phyloP scores from a whole-genome alignment of 2,113 vertebrate species.

The Zonotrichia leucophrys region DNA sequence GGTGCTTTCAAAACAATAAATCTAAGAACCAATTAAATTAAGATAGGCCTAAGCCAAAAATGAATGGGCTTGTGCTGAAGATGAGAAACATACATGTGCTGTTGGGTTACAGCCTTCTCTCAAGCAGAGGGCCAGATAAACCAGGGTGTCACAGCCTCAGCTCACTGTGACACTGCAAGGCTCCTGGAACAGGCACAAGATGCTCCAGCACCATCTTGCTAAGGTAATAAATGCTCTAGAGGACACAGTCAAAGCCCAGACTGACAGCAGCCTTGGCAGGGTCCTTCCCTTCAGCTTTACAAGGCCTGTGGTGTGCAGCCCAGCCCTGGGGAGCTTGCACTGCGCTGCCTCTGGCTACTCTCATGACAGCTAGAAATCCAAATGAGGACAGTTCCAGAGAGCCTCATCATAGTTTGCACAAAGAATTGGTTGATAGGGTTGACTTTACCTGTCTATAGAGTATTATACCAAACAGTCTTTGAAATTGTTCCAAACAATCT shows the following conservation, averaged over 20 bases:
- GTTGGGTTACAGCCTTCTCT: neutral
- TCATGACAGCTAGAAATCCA: neutral
- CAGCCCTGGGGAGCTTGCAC: neutral
- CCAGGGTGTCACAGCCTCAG: too few species aligned
- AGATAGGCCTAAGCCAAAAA: neutral
- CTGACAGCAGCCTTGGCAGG: neutral
- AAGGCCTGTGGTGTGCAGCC: neutral
- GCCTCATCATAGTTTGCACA: neutral
- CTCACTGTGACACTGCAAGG: neutral
- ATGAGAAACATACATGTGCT: rapidly evolving
- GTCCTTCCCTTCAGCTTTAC: neutral
- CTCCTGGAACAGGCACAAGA: neutral
- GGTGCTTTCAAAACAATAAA: neutral
- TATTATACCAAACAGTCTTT: neutral
- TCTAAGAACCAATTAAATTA: neutral
- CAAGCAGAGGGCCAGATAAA: neutral
- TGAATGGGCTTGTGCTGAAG: rapidly evolving
- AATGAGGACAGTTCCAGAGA: neutral
- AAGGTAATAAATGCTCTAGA: neutral
- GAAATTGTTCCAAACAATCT: neutral
- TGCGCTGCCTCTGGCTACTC: neutral
- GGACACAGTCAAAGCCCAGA: neutral
- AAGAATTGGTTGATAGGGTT: neutral
- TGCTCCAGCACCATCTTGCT: neutral
- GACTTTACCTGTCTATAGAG: neutral